Percentiles rank a stretch among this genome's conserved stretches.
phyloP scores from a whole-genome alignment of 2,888 invertebrate species.

The Euplexia lucipara region DNA sequence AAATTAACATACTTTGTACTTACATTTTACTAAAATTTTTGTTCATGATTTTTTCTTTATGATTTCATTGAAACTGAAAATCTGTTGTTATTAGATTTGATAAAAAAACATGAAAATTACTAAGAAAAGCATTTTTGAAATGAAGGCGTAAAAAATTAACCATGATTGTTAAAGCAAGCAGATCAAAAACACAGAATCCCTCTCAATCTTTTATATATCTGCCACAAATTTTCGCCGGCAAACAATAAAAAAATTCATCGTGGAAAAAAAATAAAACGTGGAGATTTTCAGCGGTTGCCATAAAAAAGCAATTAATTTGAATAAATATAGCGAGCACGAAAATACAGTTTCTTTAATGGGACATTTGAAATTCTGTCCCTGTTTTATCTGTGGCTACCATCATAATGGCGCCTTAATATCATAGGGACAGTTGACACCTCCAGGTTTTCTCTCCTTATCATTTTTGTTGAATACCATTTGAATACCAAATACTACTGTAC shows the following conservation, averaged over 20 bases:
- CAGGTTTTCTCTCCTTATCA: slow-evolving; percentile 71
- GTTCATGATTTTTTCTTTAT: no score
- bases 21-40: no score
- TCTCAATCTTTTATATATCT: slow-evolving; percentile 50
- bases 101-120: no score
- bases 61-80: no score
- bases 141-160: background rate
- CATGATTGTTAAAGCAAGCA: background rate
- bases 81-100: no score
- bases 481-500: slow-evolving; percentile 71
- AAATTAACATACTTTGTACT: no score
- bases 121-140: no score
- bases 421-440: slow-evolving; percentile 78
- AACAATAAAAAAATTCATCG: slow-evolving; percentile 51
- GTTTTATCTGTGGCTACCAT: slow-evolving; percentile 79
- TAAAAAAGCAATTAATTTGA: slow-evolving; percentile 88
- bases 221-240: slow-evolving; percentile 12
- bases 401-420: slow-evolving; percentile 84
- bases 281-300: slow-evolving; percentile 70
- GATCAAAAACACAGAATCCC: slow-evolving; percentile 25
- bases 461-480: slow-evolving; percentile 76
- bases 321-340: slow-evolving; percentile 78
- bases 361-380: slow-evolving; percentile 83
- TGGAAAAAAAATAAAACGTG: slow-evolving; percentile 67
- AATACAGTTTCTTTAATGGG: slow-evolving; percentile 76